Evolutionary conservation across 2,888 invertebrate genomes (phyloP), one percentile per base, ranked within the genome.

Genomic region (Idaea dimidiata): DNA sequence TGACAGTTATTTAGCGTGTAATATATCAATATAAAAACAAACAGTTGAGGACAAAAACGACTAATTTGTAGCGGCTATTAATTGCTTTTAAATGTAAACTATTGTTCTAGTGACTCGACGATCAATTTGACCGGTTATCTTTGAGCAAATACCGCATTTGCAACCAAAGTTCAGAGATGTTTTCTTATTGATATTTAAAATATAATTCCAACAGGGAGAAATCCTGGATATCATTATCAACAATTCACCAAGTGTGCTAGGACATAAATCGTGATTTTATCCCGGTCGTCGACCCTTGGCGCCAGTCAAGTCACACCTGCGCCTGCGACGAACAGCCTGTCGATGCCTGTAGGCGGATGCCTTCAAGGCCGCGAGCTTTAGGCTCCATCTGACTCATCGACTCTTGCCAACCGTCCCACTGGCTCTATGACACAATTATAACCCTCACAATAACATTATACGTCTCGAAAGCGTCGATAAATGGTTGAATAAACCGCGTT

Each of bases 231-330:
- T 5, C 1, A 43, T 10, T 0, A 10, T 43, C 43, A 43, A 14
- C 43, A 43, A 43, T 8, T 43, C 14, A 43, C 43, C 43, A 43
- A 43, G 43, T 43, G 54, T 54, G 54, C 69, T 71, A 71, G 73
- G 75, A 82, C 63, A 77, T 79, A 77, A 81, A 83, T 81, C 71
- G 72, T 76, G 75, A 64, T 76, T 75, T 80, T 72, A 73, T 78
- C 72, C 55, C 73, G 86, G 83, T 84, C 87, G 79, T 77, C 76
- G 87, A 88, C 85, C 82, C 76, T 66, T 70, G 80, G 76, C 82
- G 82, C 80, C 79, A 72, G 74, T 68, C 73, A 80, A 72, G 74
- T 68, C 73, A 80, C 88, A 89, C 89, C 88, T 89, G 90, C 85
- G 82, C 78, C 71, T 79, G 80, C 78, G 80, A 78, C 77, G 78